Evolutionary conservation across 1,140 invertebrate genomes (phyloP).

Genomic region (Littorina saxatilis): DNA sequence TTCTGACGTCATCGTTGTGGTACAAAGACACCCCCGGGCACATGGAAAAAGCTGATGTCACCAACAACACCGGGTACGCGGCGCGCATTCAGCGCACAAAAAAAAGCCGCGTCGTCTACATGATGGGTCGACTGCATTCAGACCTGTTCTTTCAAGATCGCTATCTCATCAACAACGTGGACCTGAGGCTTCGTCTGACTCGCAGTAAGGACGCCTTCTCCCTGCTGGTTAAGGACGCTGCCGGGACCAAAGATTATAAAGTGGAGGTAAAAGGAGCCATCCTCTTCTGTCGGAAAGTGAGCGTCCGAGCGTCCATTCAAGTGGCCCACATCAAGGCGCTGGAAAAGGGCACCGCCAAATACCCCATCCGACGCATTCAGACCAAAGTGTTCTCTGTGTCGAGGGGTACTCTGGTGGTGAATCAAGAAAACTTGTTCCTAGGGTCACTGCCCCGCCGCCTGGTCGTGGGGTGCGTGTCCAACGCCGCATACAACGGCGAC

Average conservation of each 20-base stretch:
- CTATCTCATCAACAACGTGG: not conserved
- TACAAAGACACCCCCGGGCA: slow-evolving; percentile 1
- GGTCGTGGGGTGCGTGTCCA: slow-evolving; percentile 15
- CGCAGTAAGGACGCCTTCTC: not conserved
- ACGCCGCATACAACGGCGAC: slow-evolving; percentile 13
- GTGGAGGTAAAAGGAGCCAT: not conserved
- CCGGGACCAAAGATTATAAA: not conserved
- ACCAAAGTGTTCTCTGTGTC: not conserved
- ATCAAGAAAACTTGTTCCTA: slow-evolving; percentile 31
- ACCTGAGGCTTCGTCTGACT: slow-evolving; percentile 13
- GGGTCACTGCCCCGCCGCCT: not conserved
- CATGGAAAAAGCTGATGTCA: not conserved
- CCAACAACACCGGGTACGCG: not conserved
- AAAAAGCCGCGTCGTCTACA: slow-evolving; percentile 15
- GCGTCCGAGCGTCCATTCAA: not conserved
- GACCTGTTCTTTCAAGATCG: slow-evolving; percentile 16
- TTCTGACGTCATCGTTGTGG: not conserved
- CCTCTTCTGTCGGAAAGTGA: slow-evolving; percentile 25
- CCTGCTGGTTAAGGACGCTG: slow-evolving; percentile 1
- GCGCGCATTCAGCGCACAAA: too few relatives aligned
- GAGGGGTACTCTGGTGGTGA: not conserved
- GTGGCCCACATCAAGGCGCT: slow-evolving; percentile 16
- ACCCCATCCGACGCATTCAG: not conserved
- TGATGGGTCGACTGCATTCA: slow-evolving; percentile 22
- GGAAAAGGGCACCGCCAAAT: slow-evolving; percentile 21